Evolutionary conservation across 2,888 invertebrate genomes (phyloP).

Genomic region (Noctua janthina): DNA sequence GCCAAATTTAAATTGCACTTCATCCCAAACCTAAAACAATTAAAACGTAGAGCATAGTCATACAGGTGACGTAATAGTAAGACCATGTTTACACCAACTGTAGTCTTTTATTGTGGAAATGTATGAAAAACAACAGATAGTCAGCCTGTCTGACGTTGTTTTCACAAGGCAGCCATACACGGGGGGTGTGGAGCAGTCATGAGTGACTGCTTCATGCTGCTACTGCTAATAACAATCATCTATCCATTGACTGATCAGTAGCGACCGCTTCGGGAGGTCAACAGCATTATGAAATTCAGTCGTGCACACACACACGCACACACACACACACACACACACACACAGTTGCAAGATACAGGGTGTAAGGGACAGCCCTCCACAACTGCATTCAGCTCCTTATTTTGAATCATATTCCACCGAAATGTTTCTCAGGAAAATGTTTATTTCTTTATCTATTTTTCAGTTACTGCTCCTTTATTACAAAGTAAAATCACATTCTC

Average conservation of each 20-base stretch:
- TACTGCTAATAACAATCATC: not conserved
- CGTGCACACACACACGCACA: not conserved
- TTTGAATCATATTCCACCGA: too few relatives aligned
- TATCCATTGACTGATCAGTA: not conserved
- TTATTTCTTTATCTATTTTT: too few relatives aligned
- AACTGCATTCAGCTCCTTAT: too few relatives aligned
- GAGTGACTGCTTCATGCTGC: not conserved
- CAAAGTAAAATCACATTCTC: too few relatives aligned
- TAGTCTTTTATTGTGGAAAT: not conserved
- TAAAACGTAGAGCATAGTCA: constrained; percentile 19
- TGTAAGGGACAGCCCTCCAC: too few relatives aligned
- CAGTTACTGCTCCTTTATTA: too few relatives aligned
- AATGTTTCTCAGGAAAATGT: too few relatives aligned
- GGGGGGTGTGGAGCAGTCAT: not conserved
- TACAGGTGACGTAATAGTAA: constrained; percentile 8
- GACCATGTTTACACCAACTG: not conserved
- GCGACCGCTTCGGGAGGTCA: not conserved
- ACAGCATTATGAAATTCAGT: not conserved
- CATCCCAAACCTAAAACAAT: not conserved
- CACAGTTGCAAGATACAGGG: not conserved
- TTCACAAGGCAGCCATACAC: not conserved
- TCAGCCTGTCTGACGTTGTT: not conserved
- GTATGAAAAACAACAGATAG: not conserved
- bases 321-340: not conserved
- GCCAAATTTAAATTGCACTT: constrained; percentile 10